Evolutionary conservation across 1,140 invertebrate genomes (phyloP).

Genomic region (Drosophila sp.): DNA sequence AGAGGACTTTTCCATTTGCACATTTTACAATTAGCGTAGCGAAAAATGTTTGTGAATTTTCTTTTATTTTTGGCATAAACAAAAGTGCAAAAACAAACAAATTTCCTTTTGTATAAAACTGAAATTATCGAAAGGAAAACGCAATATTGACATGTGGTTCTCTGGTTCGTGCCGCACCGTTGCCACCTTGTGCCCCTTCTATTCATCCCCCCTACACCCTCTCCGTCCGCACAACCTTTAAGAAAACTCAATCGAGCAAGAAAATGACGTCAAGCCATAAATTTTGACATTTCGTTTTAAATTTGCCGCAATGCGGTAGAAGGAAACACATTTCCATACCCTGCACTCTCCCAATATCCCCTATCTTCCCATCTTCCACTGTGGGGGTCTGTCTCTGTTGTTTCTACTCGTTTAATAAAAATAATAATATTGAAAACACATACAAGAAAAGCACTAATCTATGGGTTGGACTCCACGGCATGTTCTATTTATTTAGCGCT

Average conservation of each 20-base stretch:
- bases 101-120: conserved; percentile 23
- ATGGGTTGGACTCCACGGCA: conserved; percentile 45
- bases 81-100: conserved; percentile 74
- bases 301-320: conserved; percentile 54
- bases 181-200: neutral
- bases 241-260: conserved; percentile 30
- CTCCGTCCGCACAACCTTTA: neutral
- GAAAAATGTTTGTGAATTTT: conserved; percentile 61
- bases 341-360: neutral
- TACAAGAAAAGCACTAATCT: conserved; percentile 59
- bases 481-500: conserved; percentile 65
- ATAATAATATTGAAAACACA: conserved; percentile 66
- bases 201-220: neutral
- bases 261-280: conserved; percentile 77
- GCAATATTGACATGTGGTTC: conserved; percentile 78
- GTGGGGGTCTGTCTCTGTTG: conserved; percentile 47
- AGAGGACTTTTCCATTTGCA: conserved; percentile 29
- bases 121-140: conserved; percentile 59
- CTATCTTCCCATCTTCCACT: conserved; percentile 8
- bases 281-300: conserved; percentile 73
- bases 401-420: conserved; percentile 15
- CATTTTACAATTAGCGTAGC: conserved; percentile 49
- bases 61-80: conserved; percentile 66
- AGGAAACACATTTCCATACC: conserved; percentile 2
- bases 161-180: neutral